Evolutionary conservation across 64 coral and sea anemone genomes (phyloP).

Genomic region (Actinia equina): DNA sequence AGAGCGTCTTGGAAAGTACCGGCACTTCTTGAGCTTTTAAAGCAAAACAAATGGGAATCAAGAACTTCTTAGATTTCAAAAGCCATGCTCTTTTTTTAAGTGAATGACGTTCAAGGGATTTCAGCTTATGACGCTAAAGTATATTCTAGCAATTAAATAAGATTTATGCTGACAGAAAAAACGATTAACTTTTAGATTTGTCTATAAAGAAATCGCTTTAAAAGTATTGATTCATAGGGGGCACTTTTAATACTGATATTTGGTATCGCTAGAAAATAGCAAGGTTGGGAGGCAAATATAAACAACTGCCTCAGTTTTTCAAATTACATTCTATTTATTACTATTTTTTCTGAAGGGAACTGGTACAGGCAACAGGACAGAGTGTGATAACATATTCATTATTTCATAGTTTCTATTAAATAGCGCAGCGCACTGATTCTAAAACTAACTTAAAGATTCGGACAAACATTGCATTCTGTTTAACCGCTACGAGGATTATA

Average conservation of each 20-base stretch:
- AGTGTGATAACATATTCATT: too few species aligned
- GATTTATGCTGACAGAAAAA: neutral
- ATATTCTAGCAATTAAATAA: neutral
- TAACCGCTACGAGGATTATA: too few species aligned
- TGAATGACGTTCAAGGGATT: neutral
- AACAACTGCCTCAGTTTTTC: too few species aligned
- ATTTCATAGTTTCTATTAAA: too few species aligned
- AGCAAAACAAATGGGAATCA: neutral
- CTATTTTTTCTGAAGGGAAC: too few species aligned
- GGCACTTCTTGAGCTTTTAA: neutral
- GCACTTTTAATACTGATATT: neutral
- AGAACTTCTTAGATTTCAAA: neutral
- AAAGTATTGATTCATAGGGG: neutral
- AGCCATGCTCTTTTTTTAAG: neutral
- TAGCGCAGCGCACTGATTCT: too few species aligned
- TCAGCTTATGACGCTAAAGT: neutral
- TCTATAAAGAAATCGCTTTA: slow-evolving; percentile 8
- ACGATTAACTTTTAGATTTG: neutral
- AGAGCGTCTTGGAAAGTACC: neutral
- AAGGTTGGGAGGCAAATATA: too few species aligned
- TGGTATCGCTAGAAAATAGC: too few species aligned
- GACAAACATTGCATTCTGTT: too few species aligned
- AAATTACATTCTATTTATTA: too few species aligned
- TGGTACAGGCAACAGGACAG: too few species aligned
- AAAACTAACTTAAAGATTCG: too few species aligned